Percentiles rank a stretch among this genome's conserved stretches.
These are phyloP conservation scores for Pilophorus perplexus DNA, from an alignment of 2,888 invertebrate genomes.

Conservation along the genomic window DNA sequence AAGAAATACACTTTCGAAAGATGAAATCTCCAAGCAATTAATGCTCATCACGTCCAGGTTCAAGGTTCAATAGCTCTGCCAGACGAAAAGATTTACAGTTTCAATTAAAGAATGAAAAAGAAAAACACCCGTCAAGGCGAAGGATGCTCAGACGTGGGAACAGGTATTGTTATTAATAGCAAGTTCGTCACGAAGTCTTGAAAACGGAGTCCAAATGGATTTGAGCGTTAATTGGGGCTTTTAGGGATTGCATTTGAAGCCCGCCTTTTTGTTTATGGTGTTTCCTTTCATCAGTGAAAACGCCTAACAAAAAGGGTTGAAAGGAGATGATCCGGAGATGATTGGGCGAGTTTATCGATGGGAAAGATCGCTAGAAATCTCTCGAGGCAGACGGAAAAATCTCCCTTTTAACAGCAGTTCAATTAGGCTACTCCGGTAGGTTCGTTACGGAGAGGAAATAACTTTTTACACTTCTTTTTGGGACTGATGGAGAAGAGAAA, in stretches of 20 bases:
- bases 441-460: constrained; percentile 30
- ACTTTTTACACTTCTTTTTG: neutral
- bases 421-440: constrained; percentile 19
- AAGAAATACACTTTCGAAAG: neutral
- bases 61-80: constrained; percentile 16
- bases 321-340: constrained; percentile 21
- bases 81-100: constrained; percentile 20
- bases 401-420: constrained; percentile 13
- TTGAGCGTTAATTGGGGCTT: neutral
- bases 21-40: constrained; percentile 23
- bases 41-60: constrained; percentile 32
- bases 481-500: no score
- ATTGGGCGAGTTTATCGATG: constrained; percentile 31
- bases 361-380: constrained; percentile 25
- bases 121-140: neutral
- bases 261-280: neutral
- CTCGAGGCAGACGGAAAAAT: constrained; percentile 2
- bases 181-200: constrained; percentile 23
- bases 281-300: constrained; percentile 19
- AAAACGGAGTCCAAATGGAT: constrained; percentile 12
- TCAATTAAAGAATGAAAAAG: constrained; percentile 17
- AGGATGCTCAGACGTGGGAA: constrained; percentile 32
- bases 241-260: neutral
- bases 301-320: neutral
- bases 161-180: constrained; percentile 30